These are phyloP conservation scores for Sarcophaga caerulescens DNA, from an alignment of 2,888 invertebrate genomes.

Conservation along the genomic window DNA sequence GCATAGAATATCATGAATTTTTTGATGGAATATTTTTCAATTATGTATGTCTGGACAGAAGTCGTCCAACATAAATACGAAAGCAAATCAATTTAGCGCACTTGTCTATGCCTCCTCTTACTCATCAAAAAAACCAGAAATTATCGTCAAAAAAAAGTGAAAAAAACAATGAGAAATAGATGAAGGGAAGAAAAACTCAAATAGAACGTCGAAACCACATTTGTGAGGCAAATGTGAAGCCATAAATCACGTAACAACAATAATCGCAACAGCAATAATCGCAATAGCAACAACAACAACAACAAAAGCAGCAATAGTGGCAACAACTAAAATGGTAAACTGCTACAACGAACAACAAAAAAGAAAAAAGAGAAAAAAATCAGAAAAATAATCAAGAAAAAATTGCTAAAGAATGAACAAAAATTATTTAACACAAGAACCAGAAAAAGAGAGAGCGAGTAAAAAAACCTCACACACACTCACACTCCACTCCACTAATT, in stretches of 20 bases:
- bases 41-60: conserved; percentile 30
- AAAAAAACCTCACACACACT: background rate
- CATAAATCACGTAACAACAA: conserved; percentile 57
- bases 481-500: background rate
- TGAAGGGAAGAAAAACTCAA: background rate
- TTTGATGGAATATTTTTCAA: conserved; percentile 34
- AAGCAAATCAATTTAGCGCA: conserved; percentile 49
- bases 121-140: conserved; percentile 19
- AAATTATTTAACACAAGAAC: conserved; percentile 53
- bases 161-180: background rate
- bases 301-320: background rate
- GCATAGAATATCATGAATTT: background rate
- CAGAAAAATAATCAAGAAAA: background rate
- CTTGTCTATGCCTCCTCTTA: conserved; percentile 37
- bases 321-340: background rate
- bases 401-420: conserved; percentile 1
- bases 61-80: background rate
- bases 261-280: conserved; percentile 2
- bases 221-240: conserved; percentile 46
- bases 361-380: too few species aligned
- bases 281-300: background rate
- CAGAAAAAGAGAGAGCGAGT: too few species aligned
- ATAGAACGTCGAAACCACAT: conserved; percentile 28
- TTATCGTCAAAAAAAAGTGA: background rate
- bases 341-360: background rate